Evolutionary conservation across 2,113 vertebrate genomes (phyloP).

Genomic region (Synodontis membranacea): DNA sequence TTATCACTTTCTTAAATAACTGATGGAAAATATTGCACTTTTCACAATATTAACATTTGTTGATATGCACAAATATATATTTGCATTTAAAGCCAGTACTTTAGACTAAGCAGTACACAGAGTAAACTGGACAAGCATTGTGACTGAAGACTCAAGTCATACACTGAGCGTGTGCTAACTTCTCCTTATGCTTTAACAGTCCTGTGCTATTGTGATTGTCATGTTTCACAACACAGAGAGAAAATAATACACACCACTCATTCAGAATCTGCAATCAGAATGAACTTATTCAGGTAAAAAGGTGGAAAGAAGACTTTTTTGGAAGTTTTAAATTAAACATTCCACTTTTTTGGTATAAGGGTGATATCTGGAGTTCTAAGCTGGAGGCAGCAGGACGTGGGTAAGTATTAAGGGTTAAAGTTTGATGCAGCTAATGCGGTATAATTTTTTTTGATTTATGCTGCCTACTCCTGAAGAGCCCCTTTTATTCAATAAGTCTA

Average conservation of each 20-base stretch:
- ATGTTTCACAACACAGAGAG: not conserved
- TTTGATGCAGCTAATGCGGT: not conserved
- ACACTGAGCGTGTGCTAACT: not conserved
- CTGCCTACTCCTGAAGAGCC: not conserved
- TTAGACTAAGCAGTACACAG: too few relatives aligned
- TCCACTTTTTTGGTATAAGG: not conserved
- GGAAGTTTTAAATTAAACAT: not conserved
- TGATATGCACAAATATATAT: too few relatives aligned
- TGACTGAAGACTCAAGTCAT: not conserved
- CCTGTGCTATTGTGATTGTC: not conserved
- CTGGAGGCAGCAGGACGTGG: not conserved
- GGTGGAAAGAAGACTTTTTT: not conserved
- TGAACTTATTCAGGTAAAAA: not conserved
- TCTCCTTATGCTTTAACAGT: not conserved
- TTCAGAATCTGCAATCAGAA: not conserved
- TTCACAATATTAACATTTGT: too few relatives aligned
- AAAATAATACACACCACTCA: not conserved
- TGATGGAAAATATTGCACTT: too few relatives aligned
- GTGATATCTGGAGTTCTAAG: not conserved
- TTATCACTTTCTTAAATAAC: too few relatives aligned
- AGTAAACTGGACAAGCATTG: too few relatives aligned
- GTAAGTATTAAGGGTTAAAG: slow-evolving; percentile 1
- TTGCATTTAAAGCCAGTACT: too few relatives aligned
- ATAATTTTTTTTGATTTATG: slow-evolving; percentile 16
- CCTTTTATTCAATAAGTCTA: slow-evolving; percentile 26